Evolutionary conservation across 2,888 invertebrate species (phyloP).

Genomic region (Noctua janthe): DNA sequence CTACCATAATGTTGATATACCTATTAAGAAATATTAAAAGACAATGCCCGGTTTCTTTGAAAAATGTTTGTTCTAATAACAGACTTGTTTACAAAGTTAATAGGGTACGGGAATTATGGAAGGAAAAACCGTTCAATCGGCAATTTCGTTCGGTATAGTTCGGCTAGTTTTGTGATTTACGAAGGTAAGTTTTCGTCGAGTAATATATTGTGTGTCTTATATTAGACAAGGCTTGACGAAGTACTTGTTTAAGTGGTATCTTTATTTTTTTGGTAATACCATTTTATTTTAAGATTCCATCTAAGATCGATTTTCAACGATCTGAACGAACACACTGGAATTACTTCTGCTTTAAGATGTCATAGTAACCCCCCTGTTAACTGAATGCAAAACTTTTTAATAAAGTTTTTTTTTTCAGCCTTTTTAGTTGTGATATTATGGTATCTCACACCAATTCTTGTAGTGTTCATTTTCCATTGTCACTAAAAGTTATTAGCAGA

Average conservation of each 20-base stretch:
- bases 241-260: background rate
- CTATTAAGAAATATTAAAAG: conserved; percentile 15
- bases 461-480: background rate
- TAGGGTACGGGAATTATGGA: conserved; percentile 7
- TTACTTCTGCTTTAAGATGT: no score
- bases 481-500: background rate
- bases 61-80: background rate
- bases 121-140: conserved; percentile 18
- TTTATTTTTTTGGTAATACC: background rate
- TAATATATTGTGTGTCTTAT: conserved; percentile 30
- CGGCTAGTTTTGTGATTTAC: conserved; percentile 39
- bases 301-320: background rate
- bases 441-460: background rate
- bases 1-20: background rate
- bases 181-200: conserved; percentile 36
- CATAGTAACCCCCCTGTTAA: no score
- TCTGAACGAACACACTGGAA: no score
- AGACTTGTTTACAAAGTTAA: conserved; percentile 26
- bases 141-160: conserved; percentile 32
- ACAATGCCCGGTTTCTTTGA: background rate
- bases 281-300: background rate
- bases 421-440: background rate
- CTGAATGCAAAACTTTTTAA: background rate
- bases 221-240: conserved; percentile 33
- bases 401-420: background rate